Evolutionary conservation across 2,113 vertebrate genomes (phyloP).

Genomic region (Reinhardtius hippoglossoides): DNA sequence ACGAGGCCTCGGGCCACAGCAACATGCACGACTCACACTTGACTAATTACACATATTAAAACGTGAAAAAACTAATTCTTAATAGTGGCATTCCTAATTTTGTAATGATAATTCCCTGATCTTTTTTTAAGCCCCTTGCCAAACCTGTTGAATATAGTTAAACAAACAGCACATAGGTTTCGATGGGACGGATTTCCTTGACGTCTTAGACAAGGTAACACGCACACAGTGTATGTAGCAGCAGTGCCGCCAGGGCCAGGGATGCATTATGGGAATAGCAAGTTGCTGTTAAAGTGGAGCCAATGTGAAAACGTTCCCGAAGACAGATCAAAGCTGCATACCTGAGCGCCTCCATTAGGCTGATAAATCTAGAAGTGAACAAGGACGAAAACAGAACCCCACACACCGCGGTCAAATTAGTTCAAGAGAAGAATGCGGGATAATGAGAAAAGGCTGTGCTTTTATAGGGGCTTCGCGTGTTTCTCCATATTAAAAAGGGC

Average conservation of each 20-base stretch:
- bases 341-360: constrained; percentile 69
- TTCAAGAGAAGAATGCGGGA: constrained; percentile 45
- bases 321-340: constrained; percentile 76
- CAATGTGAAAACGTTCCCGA: constrained; percentile 73
- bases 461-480: constrained; percentile 26
- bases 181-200: not conserved
- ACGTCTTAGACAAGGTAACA: not conserved
- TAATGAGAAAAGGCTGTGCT: constrained; percentile 53
- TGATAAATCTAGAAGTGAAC: constrained; percentile 63
- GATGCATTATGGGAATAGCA: constrained; percentile 66
- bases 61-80: constrained; percentile 2
- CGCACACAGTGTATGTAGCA: not conserved
- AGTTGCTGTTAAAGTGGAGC: constrained; percentile 70
- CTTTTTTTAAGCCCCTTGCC: not conserved
- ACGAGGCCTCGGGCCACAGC: constrained; percentile 40
- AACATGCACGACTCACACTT: constrained; percentile 24
- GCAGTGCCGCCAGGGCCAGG: constrained; percentile 9
- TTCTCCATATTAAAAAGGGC: constrained; percentile 18
- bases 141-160: not conserved
- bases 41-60: constrained; percentile 56
- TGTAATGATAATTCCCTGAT: not conserved
- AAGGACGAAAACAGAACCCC: constrained; percentile 61
- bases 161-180: not conserved
- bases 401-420: constrained; percentile 47
- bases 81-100: not conserved